A percentile compares a stretch with the other conserved stretches of the same genome.
phyloP scores from a whole-genome alignment of 2,113 vertebrate genomes.

The Anhinga anhinga region DNA sequence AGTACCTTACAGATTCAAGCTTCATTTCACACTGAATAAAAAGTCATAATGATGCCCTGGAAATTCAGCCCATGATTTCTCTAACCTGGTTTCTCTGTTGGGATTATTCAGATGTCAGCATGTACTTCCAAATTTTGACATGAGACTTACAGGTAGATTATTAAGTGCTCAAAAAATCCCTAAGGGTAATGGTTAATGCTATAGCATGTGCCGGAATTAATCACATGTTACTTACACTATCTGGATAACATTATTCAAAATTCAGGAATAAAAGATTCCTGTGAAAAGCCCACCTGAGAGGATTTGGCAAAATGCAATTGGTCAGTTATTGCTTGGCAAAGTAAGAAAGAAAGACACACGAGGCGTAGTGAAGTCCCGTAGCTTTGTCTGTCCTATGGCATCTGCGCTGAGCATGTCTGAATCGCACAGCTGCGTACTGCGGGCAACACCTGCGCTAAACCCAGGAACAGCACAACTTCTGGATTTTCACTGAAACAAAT shows the following conservation, averaged over 20 bases:
- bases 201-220: background rate
- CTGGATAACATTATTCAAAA: background rate
- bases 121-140: background rate
- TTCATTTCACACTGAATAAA: background rate
- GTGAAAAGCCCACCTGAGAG: background rate
- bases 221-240: background rate
- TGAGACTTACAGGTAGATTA: background rate
- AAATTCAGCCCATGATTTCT: background rate
- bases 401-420: background rate
- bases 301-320: background rate
- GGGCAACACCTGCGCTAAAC: background rate
- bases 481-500: fast-evolving
- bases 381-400: background rate
- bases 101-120: background rate
- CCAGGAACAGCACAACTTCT: background rate
- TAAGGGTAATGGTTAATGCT: background rate
- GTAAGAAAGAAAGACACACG: background rate
- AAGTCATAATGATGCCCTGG: fast-evolving
- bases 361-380: background rate
- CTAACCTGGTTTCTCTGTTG: background rate
- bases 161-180: background rate
- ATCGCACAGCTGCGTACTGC: background rate
- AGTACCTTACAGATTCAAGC: background rate
- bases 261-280: background rate
- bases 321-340: background rate